Conservation (phyloP, 2,888 invertebrate species). For the Lobophora halterata region DNA sequence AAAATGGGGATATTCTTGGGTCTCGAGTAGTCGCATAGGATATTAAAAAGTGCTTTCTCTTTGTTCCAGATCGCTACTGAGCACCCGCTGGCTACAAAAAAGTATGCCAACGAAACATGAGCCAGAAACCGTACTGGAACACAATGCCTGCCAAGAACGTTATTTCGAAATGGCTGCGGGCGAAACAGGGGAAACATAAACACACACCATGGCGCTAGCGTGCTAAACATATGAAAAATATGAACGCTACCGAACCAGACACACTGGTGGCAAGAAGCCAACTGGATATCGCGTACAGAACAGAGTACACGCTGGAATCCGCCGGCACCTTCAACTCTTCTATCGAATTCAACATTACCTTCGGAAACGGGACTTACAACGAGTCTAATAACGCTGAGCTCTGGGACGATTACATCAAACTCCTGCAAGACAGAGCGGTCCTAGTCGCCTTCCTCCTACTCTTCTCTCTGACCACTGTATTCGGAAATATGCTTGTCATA, state of each 20-base stretch:
- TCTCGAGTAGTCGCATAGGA: not conserved
- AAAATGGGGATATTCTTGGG: too few relatives aligned
- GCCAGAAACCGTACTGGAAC: constrained; percentile 62
- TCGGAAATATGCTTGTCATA: constrained; percentile 97
- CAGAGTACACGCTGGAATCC: constrained; percentile 55
- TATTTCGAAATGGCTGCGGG: constrained; percentile 75
- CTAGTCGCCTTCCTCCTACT: constrained; percentile 90
- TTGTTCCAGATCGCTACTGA: constrained; percentile 63
- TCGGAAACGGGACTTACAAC: constrained; percentile 57
- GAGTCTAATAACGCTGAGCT: constrained; percentile 51
- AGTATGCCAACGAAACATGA: constrained; percentile 68
- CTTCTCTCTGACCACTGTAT: constrained; percentile 95
- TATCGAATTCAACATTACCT: constrained; percentile 60
- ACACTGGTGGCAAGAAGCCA: constrained; percentile 71
- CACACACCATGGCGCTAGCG: constrained; percentile 70
- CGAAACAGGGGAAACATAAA: constrained; percentile 74
- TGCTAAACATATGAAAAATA: constrained; percentile 68
- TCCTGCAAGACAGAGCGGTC: constrained; percentile 84
- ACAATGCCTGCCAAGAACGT: constrained; percentile 75
- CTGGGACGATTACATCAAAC: constrained; percentile 72
- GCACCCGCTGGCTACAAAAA: constrained; percentile 40
- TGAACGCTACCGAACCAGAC: constrained; percentile 67
- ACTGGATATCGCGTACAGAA: constrained; percentile 58
- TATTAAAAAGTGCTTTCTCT: constrained; percentile 27
- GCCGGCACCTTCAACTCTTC: constrained; percentile 49